Percentiles rank a stretch among this genome's conserved stretches.
Evolutionary conservation across 2,113 vertebrate genomes (phyloP).

Genomic region (Heptranchias perlo): DNA sequence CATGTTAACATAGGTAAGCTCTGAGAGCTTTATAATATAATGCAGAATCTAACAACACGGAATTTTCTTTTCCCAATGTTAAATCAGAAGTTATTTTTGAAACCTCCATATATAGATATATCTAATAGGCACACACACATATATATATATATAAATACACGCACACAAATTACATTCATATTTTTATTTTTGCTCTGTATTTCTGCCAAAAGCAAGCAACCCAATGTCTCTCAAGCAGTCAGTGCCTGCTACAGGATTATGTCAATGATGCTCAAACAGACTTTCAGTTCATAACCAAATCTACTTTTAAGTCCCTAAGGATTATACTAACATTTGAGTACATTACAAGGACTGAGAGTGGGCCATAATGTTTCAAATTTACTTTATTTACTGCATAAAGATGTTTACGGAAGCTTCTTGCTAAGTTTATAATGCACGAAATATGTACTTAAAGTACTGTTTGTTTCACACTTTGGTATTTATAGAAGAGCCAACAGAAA

Average conservation of each 20-base stretch:
- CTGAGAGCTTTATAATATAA: neutral
- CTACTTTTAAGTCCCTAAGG: neutral
- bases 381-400: neutral
- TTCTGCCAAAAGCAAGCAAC: neutral
- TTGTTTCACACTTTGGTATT: neutral
- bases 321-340: neutral
- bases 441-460: neutral
- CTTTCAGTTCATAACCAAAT: neutral
- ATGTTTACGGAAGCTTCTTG: neutral
- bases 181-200: neutral
- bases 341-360: neutral
- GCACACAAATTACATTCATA: neutral
- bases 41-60: neutral
- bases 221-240: neutral
- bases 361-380: neutral
- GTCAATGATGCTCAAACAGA: neutral
- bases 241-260: neutral
- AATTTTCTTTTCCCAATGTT: neutral
- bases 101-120: neutral
- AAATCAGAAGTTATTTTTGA: neutral
- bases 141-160: neutral
- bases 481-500: neutral
- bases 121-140: neutral
- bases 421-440: too few species aligned
- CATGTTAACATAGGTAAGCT: neutral